A percentile compares a stretch with the other conserved stretches of the same genome.
These are phyloP conservation scores for Hydraecia micacea DNA, from an alignment of 2,888 invertebrate genomes.

Conservation along the genomic window DNA sequence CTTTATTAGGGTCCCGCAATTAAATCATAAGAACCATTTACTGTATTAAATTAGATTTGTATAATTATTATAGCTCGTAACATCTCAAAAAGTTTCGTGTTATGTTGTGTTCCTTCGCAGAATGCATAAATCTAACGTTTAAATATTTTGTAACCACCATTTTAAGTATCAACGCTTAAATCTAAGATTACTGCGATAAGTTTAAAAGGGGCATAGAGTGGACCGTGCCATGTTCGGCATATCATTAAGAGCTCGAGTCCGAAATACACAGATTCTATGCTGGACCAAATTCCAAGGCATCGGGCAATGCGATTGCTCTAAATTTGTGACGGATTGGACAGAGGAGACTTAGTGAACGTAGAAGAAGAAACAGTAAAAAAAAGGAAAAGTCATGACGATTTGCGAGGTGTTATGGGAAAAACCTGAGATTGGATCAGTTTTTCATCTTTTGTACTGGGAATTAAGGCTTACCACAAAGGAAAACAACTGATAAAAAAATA, in stretches of 20 bases:
- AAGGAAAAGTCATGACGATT: not conserved
- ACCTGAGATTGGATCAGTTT: constrained; percentile 13
- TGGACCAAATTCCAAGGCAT: constrained; percentile 44
- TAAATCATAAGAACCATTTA: constrained; percentile 33
- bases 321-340: constrained; percentile 17
- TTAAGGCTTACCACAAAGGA: constrained; percentile 23
- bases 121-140: constrained; percentile 52
- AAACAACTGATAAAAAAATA: not conserved
- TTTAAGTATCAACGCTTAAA: constrained; percentile 54
- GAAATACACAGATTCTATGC: constrained; percentile 43
- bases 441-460: not conserved
- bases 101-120: constrained; percentile 30
- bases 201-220: constrained; percentile 55
- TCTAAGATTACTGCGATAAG: constrained; percentile 55
- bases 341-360: not conserved
- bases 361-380: not conserved
- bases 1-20: constrained; percentile 49
- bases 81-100: constrained; percentile 32
- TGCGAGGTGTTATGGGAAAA: constrained; percentile 13
- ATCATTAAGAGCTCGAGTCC: constrained; percentile 52
- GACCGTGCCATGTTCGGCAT: constrained; percentile 58
- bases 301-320: constrained; percentile 15
- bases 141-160: constrained; percentile 59
- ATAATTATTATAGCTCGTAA: constrained; percentile 16
- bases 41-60: constrained; percentile 16